These are phyloP conservation scores for Matsumurasca onukii DNA, from an alignment of 1,140 invertebrate genomes.

Conservation along the genomic window DNA sequence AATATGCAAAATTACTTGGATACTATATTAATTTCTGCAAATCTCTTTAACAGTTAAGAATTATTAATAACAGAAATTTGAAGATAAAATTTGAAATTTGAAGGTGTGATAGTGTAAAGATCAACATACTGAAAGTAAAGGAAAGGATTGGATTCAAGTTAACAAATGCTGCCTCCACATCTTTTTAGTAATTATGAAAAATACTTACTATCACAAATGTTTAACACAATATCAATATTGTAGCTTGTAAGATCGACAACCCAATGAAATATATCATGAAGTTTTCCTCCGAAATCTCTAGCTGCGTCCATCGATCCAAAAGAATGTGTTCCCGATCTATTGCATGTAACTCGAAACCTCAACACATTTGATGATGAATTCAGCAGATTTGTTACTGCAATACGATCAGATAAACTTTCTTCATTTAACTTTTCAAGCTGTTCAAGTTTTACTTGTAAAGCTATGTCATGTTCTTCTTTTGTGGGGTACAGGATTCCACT, in stretches of 20 bases:
- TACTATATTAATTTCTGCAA: too few species aligned
- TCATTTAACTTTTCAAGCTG: conserved; percentile 21
- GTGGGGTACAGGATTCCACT: conserved; percentile 46
- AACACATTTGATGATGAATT: conserved; percentile 42
- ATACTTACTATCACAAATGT: conserved; percentile 48
- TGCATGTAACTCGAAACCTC: conserved; percentile 58
- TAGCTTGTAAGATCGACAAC: conserved; percentile 56
- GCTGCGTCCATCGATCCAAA: conserved; percentile 58
- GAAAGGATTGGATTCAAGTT: too few species aligned
- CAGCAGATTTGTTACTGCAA: conserved; percentile 27
- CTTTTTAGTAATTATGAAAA: too few species aligned
- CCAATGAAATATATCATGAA: conserved; percentile 59
- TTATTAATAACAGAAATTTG: too few species aligned
- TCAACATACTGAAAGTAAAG: too few species aligned
- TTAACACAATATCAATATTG: conserved; percentile 58
- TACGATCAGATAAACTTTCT: conserved; percentile 30
- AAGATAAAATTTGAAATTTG: too few species aligned
- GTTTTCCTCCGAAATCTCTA: conserved; percentile 52
- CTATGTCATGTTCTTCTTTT: conserved; percentile 31
- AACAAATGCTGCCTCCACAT: too few species aligned
- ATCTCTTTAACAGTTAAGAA: too few species aligned
- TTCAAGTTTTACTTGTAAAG: conserved; percentile 29
- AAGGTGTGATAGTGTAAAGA: too few species aligned
- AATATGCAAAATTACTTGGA: too few species aligned
- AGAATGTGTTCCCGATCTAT: conserved; percentile 54